A percentile compares a stretch with the other conserved stretches of the same genome.
Evolutionary conservation across 2,888 invertebrate genomes (phyloP).

Genomic region (Drosophila limbata): DNA sequence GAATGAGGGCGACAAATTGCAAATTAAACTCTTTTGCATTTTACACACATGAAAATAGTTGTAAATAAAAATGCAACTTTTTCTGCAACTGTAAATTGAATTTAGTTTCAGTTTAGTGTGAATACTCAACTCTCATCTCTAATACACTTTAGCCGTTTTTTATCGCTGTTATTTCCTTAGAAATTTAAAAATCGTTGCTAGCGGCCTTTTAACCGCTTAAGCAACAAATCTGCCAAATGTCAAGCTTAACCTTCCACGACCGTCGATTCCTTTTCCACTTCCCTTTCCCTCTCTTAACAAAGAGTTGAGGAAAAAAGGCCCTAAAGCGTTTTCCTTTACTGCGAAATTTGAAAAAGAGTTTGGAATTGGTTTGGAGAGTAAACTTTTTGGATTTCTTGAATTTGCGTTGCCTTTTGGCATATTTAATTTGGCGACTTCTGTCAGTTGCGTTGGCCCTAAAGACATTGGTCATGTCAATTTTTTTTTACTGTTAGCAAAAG

Average conservation of each 20-base stretch:
- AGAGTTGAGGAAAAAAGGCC: slow-evolving; percentile 9
- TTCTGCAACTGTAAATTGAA: slow-evolving; percentile 59
- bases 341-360: slow-evolving; percentile 54
- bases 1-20: slow-evolving; percentile 81
- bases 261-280: background rate
- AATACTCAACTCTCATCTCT: background rate
- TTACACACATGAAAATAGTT: slow-evolving; percentile 74
- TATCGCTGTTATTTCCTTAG: slow-evolving; percentile 1
- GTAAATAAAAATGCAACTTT: slow-evolving; percentile 78
- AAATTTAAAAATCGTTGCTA: slow-evolving; percentile 43
- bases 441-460: slow-evolving; percentile 42
- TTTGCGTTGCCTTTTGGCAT: slow-evolving; percentile 68
- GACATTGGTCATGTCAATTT: slow-evolving; percentile 64
- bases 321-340: slow-evolving; percentile 5
- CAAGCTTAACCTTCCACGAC: slow-evolving; percentile 21
- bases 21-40: slow-evolving; percentile 81
- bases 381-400: slow-evolving; percentile 59
- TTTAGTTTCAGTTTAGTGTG: slow-evolving; percentile 59
- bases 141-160: background rate
- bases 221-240: slow-evolving; percentile 57
- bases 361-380: slow-evolving; percentile 44
- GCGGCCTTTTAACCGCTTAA: slow-evolving; percentile 59
- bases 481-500: slow-evolving; percentile 41
- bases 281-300: background rate
- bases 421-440: slow-evolving; percentile 72